Base-by-base conservation (phyloP, 2,797 vertebrate species). In the Fratercula arctica region DNA sequence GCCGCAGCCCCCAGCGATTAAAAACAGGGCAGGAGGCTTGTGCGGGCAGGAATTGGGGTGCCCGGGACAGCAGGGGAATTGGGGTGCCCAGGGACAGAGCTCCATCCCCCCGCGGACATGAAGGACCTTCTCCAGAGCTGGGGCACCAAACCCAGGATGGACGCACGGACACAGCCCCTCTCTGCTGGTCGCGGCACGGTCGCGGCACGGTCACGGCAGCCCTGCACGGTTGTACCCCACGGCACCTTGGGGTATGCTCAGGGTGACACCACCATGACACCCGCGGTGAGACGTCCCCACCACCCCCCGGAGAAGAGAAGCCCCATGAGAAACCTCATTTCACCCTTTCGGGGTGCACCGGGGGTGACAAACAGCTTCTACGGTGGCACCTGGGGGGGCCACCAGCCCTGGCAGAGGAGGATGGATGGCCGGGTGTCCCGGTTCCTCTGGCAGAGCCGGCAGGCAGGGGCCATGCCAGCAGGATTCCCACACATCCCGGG, bases 241-340 rank as follows among this genome's bases (percentile, higher is more conserved):
- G 18, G 37, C 46, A 31, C 45, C 7, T 9, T 2, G 7, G 20
- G 25, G 33, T 43, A 43, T 0, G 45, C 50, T 50, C 9, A 10
- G 33, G 53, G 51, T 4, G 37, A 72, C 1, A 25, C 53, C 45
- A 25, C 24, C 37, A 10, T 5, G 5, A 46, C 53, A 45, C 18
- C 7, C 1, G 1, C 0, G 4, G 23, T 33, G 57, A 37, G 31
- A 43, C 54, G 24, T 11, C 21, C 35, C 25, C 9, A 0, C 13
- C 7, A 20, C 11, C 16, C 29, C 15, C 37, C 23, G 1, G 16
- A 17, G 64, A 48, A 23, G 53, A 39, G 13, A 41, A 57, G 21
- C 59, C 59, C 50, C 33, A 4, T 18, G 21, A 74, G 23, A 61
- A 54, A 53, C 10, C 56, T 39, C 48, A 16, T n/a, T 37, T 46